Base-by-base conservation (phyloP, 2,797 vertebrate genomes). In the Phoebastria nigripes region DNA sequence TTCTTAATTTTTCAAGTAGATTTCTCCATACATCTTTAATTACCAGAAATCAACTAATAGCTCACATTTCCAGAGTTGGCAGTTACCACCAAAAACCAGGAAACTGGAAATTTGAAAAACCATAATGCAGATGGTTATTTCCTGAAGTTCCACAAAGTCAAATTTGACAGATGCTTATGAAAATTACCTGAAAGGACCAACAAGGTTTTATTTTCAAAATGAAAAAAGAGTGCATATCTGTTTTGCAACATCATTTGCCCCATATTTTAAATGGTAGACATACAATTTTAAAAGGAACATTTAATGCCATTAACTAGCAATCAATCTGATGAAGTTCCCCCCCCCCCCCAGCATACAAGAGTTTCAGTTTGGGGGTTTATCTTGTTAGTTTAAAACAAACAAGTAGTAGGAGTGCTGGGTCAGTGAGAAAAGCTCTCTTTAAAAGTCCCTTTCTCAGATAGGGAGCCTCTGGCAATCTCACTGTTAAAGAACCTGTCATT, bases 281-380 rank as follows among this genome's bases (percentile, higher is more conserved):
- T 12, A 20, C 9, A 37, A 33, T 49, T 77, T 42, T 1, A 62
- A 49, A 35, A 91, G 15, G 3, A 82, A 33, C 1, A 2, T 25
- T 67, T 56, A 72, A 42, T 6, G 12, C 29, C 17, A 63, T 42
- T 74, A 93, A 82, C 19, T 19, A 86, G n/a, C n/a, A 18, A 81
- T 7, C 69, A n/a, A 8, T 13, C 21, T 46, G 29, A 54, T 35
- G 2, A 69, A 51, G 17, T 15, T n/a, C 29, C 11, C 2, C 4
- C 7, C 12, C 10, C 2, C 3, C 7, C 11, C 20, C 16, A 51
- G 15, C 2, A 2, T 2, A 10, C 5, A 25, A 47, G 21, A 77
- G 35, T 44, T 89, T 10, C 70, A 54, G 17, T 37, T 1, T 56
- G 21, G 14, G 25, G 21, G 8, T 12, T 9, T 70, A 14, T 12